Evolutionary conservation across 2,888 invertebrate species (phyloP).

Genomic region (Nomada fabriciana): DNA sequence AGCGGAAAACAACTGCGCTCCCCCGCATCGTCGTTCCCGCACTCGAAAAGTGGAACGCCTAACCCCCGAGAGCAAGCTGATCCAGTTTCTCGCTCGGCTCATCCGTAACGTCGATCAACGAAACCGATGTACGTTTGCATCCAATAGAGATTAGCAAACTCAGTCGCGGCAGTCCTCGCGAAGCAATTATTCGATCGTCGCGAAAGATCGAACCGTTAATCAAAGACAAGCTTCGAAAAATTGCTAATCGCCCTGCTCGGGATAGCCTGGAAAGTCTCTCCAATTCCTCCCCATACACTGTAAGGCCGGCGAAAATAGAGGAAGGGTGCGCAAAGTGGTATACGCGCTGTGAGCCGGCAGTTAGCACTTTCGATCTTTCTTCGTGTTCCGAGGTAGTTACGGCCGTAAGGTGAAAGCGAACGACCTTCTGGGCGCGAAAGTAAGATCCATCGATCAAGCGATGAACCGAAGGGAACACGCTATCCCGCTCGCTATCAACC

Average conservation of each 20-base stretch:
- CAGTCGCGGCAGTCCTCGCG: background rate
- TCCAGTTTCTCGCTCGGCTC: constrained; percentile 50
- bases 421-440: constrained; percentile 60
- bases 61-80: constrained; percentile 54
- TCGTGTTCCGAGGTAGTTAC: constrained; percentile 57
- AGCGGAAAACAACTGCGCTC: constrained; percentile 45
- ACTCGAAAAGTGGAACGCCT: constrained; percentile 58
- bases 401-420: constrained; percentile 58
- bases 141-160: constrained; percentile 10
- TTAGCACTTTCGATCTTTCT: constrained; percentile 58
- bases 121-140: background rate
- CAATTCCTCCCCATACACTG: no score
- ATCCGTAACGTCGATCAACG: constrained; percentile 52
- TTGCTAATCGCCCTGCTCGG: background rate
- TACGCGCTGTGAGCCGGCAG: constrained; percentile 30
- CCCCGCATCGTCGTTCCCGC: constrained; percentile 41
- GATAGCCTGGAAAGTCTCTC: no score
- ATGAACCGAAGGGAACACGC: constrained; percentile 61
- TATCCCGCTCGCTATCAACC: constrained; percentile 45
- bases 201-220: background rate
- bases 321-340: no score
- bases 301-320: no score
- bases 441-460: constrained; percentile 63
- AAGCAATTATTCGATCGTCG: background rate
- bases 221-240: background rate